Conservation (phyloP, 2,888 invertebrate species). For the Metellina segmentata region DNA sequence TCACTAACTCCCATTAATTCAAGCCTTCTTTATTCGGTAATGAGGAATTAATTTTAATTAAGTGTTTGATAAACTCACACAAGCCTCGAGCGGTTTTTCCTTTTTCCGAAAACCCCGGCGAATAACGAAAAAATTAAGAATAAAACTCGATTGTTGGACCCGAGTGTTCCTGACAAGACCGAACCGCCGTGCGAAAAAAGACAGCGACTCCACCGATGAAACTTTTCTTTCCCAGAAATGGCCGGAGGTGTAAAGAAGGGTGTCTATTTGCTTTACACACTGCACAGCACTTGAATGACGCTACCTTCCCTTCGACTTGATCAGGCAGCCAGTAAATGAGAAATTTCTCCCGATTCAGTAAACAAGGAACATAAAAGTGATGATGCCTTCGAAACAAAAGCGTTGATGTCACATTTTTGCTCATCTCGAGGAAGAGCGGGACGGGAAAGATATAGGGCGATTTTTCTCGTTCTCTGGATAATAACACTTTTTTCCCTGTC, state of each 20-base stretch:
- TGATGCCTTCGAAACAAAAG: conserved; percentile 60
- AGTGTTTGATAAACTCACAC: not conserved
- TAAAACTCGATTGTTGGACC: not conserved
- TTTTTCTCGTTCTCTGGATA: not conserved
- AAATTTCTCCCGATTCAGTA: conserved; percentile 36
- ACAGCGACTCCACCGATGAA: too few relatives aligned
- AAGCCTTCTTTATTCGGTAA: not conserved
- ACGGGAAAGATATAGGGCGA: not conserved
- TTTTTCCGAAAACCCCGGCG: not conserved
- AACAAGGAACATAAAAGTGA: conserved; percentile 50
- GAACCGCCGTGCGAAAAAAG: not conserved
- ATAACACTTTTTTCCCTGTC: not conserved
- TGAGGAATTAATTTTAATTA: not conserved
- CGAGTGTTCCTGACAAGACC: not conserved
- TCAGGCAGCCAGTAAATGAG: conserved; percentile 35
- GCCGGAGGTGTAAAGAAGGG: not conserved
- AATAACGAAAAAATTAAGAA: not conserved
- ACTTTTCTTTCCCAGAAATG: not conserved
- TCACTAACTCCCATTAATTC: not conserved
- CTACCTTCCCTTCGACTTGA: conserved; percentile 17
- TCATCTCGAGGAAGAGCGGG: not conserved
- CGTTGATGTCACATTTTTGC: conserved; percentile 50
- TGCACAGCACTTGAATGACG: not conserved
- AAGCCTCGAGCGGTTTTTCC: not conserved
- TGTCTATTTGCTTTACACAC: conserved; percentile 19